Evolutionary conservation across 2,888 invertebrate genomes (phyloP).

Genomic region (Dasypolia templi): DNA sequence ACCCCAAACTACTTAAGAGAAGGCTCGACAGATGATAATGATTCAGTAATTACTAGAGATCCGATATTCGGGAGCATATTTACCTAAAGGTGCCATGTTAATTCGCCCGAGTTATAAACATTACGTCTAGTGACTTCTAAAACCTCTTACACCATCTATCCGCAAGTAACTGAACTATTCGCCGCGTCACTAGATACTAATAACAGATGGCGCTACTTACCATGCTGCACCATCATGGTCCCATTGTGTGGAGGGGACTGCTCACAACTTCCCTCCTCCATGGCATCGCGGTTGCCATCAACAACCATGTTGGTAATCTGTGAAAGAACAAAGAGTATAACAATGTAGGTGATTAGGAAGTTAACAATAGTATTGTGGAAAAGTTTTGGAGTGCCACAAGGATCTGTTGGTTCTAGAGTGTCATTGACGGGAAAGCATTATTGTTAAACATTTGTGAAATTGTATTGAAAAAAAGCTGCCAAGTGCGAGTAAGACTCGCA

Average conservation of each 20-base stretch:
- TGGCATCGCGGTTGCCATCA: conserved; percentile 78
- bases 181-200: not conserved
- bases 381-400: not conserved
- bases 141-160: conserved; percentile 15
- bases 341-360: conserved; percentile 8
- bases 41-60: too few relatives aligned
- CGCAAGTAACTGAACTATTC: too few relatives aligned
- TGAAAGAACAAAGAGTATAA: conserved; percentile 15
- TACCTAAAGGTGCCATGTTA: too few relatives aligned
- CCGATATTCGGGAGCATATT: too few relatives aligned
- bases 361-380: not conserved
- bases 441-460: not conserved
- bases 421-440: not conserved
- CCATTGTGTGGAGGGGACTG: conserved; percentile 79
- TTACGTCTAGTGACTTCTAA: not conserved
- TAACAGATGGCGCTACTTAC: conserved; percentile 70
- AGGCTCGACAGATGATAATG: too few relatives aligned
- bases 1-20: too few relatives aligned
- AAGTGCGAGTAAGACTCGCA: too few relatives aligned
- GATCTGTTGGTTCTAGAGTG: not conserved
- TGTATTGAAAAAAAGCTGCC: not conserved
- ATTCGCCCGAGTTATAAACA: too few relatives aligned
- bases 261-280: conserved; percentile 82
- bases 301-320: conserved; percentile 87
- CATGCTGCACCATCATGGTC: conserved; percentile 79